phyloP scores from a whole-genome alignment of 2,797 vertebrate genomes.

The Cichlasoma orientale region DNA sequence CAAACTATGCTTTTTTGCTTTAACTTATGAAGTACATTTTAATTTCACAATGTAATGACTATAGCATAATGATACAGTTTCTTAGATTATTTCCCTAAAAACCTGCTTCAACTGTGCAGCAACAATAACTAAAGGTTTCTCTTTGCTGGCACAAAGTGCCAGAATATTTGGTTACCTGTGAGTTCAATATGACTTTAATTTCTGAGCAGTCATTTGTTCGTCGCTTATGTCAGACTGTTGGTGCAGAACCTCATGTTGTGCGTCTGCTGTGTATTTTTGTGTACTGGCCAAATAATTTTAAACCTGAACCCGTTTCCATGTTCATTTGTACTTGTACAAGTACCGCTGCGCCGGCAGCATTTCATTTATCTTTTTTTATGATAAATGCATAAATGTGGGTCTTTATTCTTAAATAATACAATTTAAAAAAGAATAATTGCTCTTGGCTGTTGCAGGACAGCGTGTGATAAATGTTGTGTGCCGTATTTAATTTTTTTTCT shows the following conservation, averaged over 20 bases:
- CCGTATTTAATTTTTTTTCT: not conserved
- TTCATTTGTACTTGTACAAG: not conserved
- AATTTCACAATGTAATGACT: no score
- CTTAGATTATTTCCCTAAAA: no score
- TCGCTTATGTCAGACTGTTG: not conserved
- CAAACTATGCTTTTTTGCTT: no score
- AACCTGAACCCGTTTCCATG: not conserved
- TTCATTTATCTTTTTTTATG: not conserved
- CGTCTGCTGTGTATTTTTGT: not conserved
- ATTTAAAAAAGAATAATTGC: conserved; percentile 16
- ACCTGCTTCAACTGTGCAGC: no score
- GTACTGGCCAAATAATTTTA: not conserved
- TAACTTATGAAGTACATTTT: no score
- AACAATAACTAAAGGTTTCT: no score
- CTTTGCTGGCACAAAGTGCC: no score
- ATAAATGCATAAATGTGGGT: conserved; percentile 7
- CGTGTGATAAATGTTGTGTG: conserved; percentile 49
- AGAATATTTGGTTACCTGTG: no score
- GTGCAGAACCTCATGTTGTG: not conserved
- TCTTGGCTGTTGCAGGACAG: conserved; percentile 37
- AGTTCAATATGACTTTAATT: no score
- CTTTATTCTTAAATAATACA: conserved; percentile 42
- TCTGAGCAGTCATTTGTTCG: no score
- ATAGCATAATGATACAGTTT: not conserved
- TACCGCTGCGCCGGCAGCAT: not conserved